phyloP scores from a whole-genome alignment of 2,797 vertebrate genomes.

The Lerista edwardsae region DNA sequence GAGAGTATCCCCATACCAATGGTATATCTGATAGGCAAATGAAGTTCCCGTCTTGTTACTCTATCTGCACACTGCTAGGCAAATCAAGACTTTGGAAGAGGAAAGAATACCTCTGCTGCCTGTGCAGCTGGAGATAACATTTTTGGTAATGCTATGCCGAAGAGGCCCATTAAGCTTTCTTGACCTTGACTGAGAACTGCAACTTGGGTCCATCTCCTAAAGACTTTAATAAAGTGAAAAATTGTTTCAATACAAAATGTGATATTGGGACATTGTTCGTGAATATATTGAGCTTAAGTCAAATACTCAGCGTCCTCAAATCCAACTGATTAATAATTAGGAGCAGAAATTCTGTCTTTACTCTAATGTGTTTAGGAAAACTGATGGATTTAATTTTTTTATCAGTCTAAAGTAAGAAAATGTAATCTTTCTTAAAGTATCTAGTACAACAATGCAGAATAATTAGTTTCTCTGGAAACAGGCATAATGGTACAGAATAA shows the following conservation, averaged over 20 bases:
- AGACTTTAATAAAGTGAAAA: conserved; percentile 83
- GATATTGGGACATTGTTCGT: conserved; percentile 80
- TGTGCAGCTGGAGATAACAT: conserved; percentile 73
- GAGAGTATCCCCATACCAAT: conserved; percentile 36
- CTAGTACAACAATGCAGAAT: conserved; percentile 84
- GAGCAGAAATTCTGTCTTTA: conserved; percentile 80
- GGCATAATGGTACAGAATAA: conserved; percentile 82
- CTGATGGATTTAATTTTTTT: conserved; percentile 86
- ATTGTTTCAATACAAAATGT: conserved; percentile 80
- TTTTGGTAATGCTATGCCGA: conserved; percentile 71
- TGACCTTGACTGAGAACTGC: conserved; percentile 62
- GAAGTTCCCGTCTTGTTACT: conserved; percentile 54
- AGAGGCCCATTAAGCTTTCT: conserved; percentile 61
- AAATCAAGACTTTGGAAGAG: conserved; percentile 37
- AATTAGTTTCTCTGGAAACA: conserved; percentile 85
- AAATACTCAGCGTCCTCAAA: conserved; percentile 80
- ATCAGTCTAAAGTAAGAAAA: conserved; percentile 84
- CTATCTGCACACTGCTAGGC: conserved; percentile 50
- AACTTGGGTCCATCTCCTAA: conserved; percentile 68
- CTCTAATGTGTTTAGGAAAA: conserved; percentile 84
- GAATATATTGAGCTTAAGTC: conserved; percentile 81
- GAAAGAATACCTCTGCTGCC: conserved; percentile 60
- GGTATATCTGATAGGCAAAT: conserved; percentile 26
- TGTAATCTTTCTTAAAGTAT: conserved; percentile 85
- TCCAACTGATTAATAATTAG: conserved; percentile 84